Evolutionary conservation across 2,797 vertebrate species (phyloP).

Genomic region (Squalus acanthias): DNA sequence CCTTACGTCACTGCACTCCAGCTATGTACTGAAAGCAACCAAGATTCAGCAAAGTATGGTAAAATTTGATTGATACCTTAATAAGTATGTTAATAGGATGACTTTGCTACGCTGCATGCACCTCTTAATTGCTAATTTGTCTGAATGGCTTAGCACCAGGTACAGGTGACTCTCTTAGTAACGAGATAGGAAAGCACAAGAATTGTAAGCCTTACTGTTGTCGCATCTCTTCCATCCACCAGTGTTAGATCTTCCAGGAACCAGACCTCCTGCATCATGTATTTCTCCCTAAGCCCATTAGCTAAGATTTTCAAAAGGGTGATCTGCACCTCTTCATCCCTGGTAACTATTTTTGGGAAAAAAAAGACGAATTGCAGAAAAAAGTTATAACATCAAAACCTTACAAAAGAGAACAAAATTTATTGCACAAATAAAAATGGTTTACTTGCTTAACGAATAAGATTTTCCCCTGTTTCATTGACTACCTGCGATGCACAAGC

Average conservation of each 20-base stretch:
- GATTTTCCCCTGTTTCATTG: background rate
- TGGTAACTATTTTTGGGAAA: background rate
- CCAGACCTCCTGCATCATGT: background rate
- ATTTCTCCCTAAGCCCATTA: background rate
- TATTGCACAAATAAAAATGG: background rate
- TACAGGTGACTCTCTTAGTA: background rate
- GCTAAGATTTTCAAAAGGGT: background rate
- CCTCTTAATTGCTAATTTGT: background rate
- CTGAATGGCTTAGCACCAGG: background rate
- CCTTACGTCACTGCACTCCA: background rate
- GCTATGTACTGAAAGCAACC: background rate
- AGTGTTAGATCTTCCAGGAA: background rate
- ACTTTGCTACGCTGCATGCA: background rate
- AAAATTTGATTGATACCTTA: background rate
- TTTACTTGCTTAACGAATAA: background rate
- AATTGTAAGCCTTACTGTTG: background rate
- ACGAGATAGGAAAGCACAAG: background rate
- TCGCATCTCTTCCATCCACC: conserved; percentile 32
- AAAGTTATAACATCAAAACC: background rate
- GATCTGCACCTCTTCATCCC: background rate
- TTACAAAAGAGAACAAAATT: background rate
- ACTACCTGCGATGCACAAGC: conserved; percentile 34
- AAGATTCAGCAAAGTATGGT: background rate
- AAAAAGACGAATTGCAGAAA: background rate
- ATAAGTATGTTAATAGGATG: background rate